Conservation (phyloP, 2,888 invertebrate species). For the Lithophane ornitopus region DNA sequence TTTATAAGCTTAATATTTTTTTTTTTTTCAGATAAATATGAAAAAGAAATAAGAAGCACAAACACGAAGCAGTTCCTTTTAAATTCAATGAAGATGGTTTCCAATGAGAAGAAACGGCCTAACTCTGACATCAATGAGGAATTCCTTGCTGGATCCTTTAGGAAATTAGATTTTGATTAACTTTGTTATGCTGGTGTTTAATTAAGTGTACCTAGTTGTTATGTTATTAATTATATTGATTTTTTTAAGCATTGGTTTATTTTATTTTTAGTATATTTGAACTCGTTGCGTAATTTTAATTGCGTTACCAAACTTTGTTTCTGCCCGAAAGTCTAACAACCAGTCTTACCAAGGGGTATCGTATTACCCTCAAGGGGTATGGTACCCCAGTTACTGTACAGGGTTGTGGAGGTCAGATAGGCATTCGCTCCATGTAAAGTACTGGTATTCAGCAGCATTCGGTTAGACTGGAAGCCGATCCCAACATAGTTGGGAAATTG, state of each 20-base stretch:
- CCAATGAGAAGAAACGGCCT: slow-evolving; percentile 80
- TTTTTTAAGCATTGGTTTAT: not conserved
- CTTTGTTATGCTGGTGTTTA: slow-evolving; percentile 3
- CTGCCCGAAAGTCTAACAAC: too few species aligned
- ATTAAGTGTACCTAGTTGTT: slow-evolving; percentile 1
- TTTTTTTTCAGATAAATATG: slow-evolving; percentile 77
- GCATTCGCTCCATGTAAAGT: too few species aligned
- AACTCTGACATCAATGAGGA: slow-evolving; percentile 77
- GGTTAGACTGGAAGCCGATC: too few species aligned
- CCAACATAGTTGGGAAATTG: too few species aligned
- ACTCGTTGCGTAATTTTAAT: not conserved
- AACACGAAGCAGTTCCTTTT: slow-evolving; percentile 76
- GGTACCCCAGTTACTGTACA: too few species aligned
- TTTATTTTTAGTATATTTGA: slow-evolving; percentile 3
- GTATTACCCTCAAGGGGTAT: too few species aligned
- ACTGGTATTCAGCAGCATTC: too few species aligned
- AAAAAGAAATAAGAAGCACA: slow-evolving; percentile 77
- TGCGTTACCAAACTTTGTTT: too few species aligned
- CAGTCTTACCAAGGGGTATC: too few species aligned
- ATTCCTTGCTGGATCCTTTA: slow-evolving; percentile 81
- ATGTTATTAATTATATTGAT: slow-evolving; percentile 22
- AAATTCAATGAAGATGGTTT: slow-evolving; percentile 77
- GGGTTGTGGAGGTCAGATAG: too few species aligned
- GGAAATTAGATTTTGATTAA: slow-evolving; percentile 83
- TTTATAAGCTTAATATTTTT: too few species aligned